Conservation (phyloP, 2,113 vertebrate genomes). For the Tonatia bakeri region DNA sequence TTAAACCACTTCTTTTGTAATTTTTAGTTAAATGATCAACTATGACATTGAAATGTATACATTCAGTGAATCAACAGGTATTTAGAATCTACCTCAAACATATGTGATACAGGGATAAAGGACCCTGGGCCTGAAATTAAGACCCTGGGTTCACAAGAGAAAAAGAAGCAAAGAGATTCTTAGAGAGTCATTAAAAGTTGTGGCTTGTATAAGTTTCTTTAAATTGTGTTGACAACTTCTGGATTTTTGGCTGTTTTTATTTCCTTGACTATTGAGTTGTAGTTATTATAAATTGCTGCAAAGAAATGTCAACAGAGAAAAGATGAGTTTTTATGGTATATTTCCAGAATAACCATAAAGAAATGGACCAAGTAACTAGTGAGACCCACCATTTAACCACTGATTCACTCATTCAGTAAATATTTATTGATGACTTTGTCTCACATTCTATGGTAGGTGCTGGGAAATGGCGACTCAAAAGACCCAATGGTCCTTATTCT, state of each 20-base stretch:
- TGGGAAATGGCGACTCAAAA: neutral
- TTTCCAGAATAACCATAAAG: neutral
- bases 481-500: neutral
- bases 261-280: neutral
- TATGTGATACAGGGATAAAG: neutral
- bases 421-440: neutral
- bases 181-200: neutral
- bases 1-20: neutral
- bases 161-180: neutral
- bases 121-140: neutral
- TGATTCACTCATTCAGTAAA: neutral
- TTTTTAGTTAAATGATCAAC: neutral
- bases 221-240: neutral
- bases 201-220: neutral
- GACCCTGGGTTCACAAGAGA: neutral
- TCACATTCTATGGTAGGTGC: neutral
- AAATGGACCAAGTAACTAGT: neutral
- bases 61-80: neutral
- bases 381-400: neutral
- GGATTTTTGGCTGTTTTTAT: neutral
- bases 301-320: neutral
- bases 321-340: fast-evolving
- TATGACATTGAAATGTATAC: neutral
- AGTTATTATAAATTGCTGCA: neutral
- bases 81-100: neutral